Percentiles rank a stretch among this genome's conserved stretches.
Evolutionary conservation across 2,888 invertebrate genomes (phyloP).

Genomic region (Trisateles emortualis): DNA sequence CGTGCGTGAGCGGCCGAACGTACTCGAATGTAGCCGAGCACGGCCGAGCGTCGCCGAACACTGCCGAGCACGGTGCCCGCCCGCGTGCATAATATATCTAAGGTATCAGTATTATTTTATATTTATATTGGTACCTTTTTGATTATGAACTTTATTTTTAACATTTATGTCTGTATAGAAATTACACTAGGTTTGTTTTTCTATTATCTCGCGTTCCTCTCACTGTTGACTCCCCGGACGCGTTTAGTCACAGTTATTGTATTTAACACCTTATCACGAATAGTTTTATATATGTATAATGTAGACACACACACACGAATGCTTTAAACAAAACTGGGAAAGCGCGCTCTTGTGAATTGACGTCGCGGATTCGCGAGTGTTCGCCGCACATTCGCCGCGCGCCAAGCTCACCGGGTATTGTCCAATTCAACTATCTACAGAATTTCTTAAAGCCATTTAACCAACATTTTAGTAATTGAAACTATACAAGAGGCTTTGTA

Average conservation of each 20-base stretch:
- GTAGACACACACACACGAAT: slow-evolving; percentile 69
- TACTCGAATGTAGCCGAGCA: not conserved
- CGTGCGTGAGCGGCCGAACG: slow-evolving; percentile 12
- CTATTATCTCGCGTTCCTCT: slow-evolving; percentile 66
- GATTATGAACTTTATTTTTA: slow-evolving; percentile 89
- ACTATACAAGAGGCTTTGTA: slow-evolving; percentile 12
- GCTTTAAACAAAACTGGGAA: slow-evolving; percentile 71
- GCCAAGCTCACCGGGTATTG: slow-evolving; percentile 36
- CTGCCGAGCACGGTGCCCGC: slow-evolving; percentile 48
- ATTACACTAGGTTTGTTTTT: slow-evolving; percentile 84
- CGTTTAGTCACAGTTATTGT: slow-evolving; percentile 72
- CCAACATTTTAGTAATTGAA: slow-evolving; percentile 21
- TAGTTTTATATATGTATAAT: slow-evolving; percentile 75
- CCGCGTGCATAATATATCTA: slow-evolving; percentile 70
- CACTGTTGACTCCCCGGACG: slow-evolving; percentile 81
- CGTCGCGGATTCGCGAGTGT: slow-evolving; percentile 68
- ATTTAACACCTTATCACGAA: slow-evolving; percentile 82
- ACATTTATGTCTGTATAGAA: slow-evolving; percentile 86
- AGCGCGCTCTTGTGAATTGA: slow-evolving; percentile 81
- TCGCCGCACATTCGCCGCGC: slow-evolving; percentile 55
- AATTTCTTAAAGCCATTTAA: slow-evolving; percentile 30
- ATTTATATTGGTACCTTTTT: slow-evolving; percentile 91
- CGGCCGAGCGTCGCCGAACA: slow-evolving; percentile 4
- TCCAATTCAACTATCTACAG: slow-evolving; percentile 40
- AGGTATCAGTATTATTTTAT: slow-evolving; percentile 80